A percentile compares a stretch with the other conserved stretches of the same genome.
These are phyloP conservation scores for Philereme transversata DNA, from an alignment of 2,888 invertebrate genomes.

Conservation along the genomic window DNA sequence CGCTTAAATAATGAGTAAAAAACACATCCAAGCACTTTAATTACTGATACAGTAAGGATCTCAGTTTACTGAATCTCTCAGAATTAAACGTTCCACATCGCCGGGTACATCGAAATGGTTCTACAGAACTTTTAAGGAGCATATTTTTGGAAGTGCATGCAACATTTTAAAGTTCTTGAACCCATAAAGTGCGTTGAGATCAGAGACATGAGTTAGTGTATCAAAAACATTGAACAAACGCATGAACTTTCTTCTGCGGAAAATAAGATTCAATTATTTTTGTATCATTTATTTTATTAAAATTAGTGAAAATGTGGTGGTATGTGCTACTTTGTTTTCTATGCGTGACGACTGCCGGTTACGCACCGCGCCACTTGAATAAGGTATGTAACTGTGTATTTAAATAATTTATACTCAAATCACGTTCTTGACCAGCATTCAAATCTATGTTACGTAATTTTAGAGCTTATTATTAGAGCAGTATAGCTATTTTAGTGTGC, in stretches of 20 bases:
- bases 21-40: conserved; percentile 37
- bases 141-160: conserved; percentile 39
- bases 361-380: conserved; percentile 46
- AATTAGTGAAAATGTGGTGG: conserved; percentile 51
- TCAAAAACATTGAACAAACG: conserved; percentile 67
- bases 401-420: conserved; percentile 37
- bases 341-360: conserved; percentile 48
- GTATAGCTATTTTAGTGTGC: conserved; percentile 5
- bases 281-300: conserved; percentile 1
- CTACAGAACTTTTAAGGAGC: conserved; percentile 17
- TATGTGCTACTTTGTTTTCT: conserved; percentile 53
- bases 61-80: conserved; percentile 15
- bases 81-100: conserved; percentile 16
- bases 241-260: conserved; percentile 53
- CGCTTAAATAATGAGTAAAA: conserved; percentile 37
- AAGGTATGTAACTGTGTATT: conserved; percentile 55
- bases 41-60: conserved; percentile 32
- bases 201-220: conserved; percentile 75
- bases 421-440: conserved; percentile 28
- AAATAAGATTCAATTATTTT: neutral
- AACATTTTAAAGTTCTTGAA: conserved; percentile 65
- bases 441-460: conserved; percentile 27
- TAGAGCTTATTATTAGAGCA: conserved; percentile 17
- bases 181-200: conserved; percentile 66
- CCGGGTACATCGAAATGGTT: neutral